A percentile compares a stretch with the other conserved stretches of the same genome.
phyloP scores from a whole-genome alignment of 2,888 invertebrate species.

The Himalopsyche anomala region DNA sequence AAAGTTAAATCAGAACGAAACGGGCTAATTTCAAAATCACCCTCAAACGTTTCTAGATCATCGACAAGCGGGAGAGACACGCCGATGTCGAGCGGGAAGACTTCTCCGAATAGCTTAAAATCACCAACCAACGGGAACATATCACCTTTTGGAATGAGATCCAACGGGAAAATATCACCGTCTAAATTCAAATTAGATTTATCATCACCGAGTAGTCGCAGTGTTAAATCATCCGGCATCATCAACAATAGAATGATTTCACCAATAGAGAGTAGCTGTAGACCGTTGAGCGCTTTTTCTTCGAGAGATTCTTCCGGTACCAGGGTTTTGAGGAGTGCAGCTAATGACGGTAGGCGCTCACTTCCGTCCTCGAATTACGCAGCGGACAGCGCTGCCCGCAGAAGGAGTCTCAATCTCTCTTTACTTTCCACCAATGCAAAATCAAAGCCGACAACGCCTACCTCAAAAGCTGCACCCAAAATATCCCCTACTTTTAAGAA shows the following conservation, averaged over 20 bases:
- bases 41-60: slow-evolving; percentile 36
- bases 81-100: slow-evolving; percentile 60
- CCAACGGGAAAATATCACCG: slow-evolving; percentile 63
- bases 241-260: slow-evolving; percentile 65
- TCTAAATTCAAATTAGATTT: slow-evolving; percentile 62
- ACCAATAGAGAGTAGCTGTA: slow-evolving; percentile 63
- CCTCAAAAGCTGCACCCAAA: slow-evolving; percentile 37
- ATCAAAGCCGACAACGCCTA: slow-evolving; percentile 43
- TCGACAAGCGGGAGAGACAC: slow-evolving; percentile 61
- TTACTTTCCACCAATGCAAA: slow-evolving; percentile 53
- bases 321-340: slow-evolving; percentile 58
- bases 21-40: slow-evolving; percentile 10
- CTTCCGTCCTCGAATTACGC: slow-evolving; percentile 52
- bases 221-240: slow-evolving; percentile 53
- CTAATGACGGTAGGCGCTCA: slow-evolving; percentile 59
- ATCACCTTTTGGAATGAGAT: slow-evolving; percentile 32
- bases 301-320: slow-evolving; percentile 28
- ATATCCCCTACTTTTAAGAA: slow-evolving; percentile 46
- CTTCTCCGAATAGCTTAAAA: slow-evolving; percentile 58
- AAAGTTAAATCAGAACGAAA: slow-evolving; percentile 16
- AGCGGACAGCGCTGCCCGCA: slow-evolving; percentile 49
- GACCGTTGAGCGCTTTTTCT: slow-evolving; percentile 47
- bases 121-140: slow-evolving; percentile 54
- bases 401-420: slow-evolving; percentile 62
- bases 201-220: slow-evolving; percentile 51